Base-by-base conservation (phyloP, 2,113 vertebrate genomes). In the Lucifuga dentata region DNA sequence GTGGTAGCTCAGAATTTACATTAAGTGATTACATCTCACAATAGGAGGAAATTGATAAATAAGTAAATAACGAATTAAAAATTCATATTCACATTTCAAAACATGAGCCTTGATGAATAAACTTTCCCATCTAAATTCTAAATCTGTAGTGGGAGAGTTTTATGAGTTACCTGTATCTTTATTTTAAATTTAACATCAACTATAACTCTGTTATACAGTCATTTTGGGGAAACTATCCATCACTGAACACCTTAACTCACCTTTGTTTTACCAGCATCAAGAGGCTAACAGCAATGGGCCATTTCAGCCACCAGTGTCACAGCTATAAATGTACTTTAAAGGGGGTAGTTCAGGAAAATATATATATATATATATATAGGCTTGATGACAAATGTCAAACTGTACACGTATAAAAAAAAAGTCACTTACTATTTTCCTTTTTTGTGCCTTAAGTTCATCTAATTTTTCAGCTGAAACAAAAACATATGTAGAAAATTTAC, bases 391-490 rank as follows among this genome's bases (percentile, higher is more conserved):
- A 46, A 49, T 40, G 1, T 35, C 6, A 63, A 29, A 59, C 19
- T n/a, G 17, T 23, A 19, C 5, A 3, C 44, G 43, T n/a, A 49
- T n/a, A 32, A 63, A 66, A 69, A 24, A 0, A 2, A 29, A 29
- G 43, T 35, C 9, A 95, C 96, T 96, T 94, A 99, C 98, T 86
- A 99, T 98, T 95, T 96, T 98, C 86, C 93, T 95, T 93, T 98
- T 98, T 86, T 96, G 93, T 73, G 84, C 90, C 88, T 95, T 98
- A 78, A 99, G 92, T 75, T 97, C 95, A 83, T 97, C 95, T 76
- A 98, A 85, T 0, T 95, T 97, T 73, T 98, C 96, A 95, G 96
- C 97, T 99, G 71, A 5, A 38, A 61, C 87, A 87, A 88, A 67
- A 50, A 74, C 68, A 26, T 5, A 13, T 12, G 8, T n/a, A n/a